Base-by-base conservation (phyloP, 1,140 invertebrate genomes). In the Luehdorfia chinensis region DNA sequence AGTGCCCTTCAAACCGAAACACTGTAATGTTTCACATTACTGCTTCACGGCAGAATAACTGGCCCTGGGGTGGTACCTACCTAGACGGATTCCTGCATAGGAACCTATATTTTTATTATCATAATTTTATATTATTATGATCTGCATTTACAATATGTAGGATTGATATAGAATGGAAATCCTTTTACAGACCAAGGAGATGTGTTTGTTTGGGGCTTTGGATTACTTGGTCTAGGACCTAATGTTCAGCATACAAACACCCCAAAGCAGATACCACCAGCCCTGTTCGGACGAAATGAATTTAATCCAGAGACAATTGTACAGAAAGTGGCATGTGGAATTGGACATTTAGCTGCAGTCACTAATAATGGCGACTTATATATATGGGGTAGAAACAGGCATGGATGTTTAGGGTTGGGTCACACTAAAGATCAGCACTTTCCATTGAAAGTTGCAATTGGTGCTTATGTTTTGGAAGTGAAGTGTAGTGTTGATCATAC, bases 121-220 rank as follows among this genome's bases (percentile, higher is more conserved):
- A n/a, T n/a, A n/a, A n/a, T n/a, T n/a, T n/a, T n/a, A n/a, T n/a
- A n/a, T n/a, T n/a, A n/a, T n/a, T n/a, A n/a, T n/a, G n/a, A n/a
- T n/a, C n/a, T n/a, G n/a, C n/a, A n/a, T n/a, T n/a, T n/a, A n/a
- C n/a, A n/a, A n/a, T n/a, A n/a, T n/a, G n/a, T n/a, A n/a, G n/a
- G n/a, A n/a, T n/a, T n/a, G n/a, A n/a, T n/a, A n/a, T n/a, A n/a
- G n/a, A n/a, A n/a, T n/a, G n/a, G n/a, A n/a, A n/a, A n/a, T n/a
- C n/a, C n/a, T n/a, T n/a, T 74, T 71, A 50, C 87, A 94, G 95
- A 94, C 55, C 73, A 90, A 55, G 96, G 96, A 5, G 86, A 95
- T 25, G 94, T 97, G 0, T 98, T 91, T 87, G 92, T 94, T 1
- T 98, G 97, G 97, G 97, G 97, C 5, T 97, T 91, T 81, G 97